A percentile compares a stretch with the other conserved stretches of the same genome.
These are phyloP conservation scores for Drosophila imparisetae DNA, from an alignment of 2,888 invertebrate genomes.

Conservation along the genomic window DNA sequence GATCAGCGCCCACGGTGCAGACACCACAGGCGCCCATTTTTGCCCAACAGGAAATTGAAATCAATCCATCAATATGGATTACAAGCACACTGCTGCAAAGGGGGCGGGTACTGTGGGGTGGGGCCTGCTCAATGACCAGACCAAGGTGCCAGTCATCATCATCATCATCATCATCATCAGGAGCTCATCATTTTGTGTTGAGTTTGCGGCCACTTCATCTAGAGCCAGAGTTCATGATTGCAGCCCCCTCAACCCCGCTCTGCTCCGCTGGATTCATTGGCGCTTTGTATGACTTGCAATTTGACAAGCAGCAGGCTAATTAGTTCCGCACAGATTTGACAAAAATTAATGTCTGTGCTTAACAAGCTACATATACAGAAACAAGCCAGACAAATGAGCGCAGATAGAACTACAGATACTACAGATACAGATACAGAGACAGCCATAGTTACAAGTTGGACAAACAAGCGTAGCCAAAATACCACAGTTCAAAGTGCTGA, in stretches of 20 bases:
- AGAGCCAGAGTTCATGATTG: constrained; percentile 5
- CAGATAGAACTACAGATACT: constrained; percentile 2
- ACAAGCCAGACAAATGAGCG: constrained; percentile 9
- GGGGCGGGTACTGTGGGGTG: background rate
- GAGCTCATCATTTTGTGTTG: constrained; percentile 49
- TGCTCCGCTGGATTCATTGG: background rate
- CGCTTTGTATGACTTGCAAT: constrained; percentile 76
- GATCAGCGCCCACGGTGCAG: constrained; percentile 33
- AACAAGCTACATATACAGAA: constrained; percentile 35
- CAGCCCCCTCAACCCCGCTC: constrained; percentile 1
- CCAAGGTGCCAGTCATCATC: constrained; percentile 73
- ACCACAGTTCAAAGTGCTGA: constrained; percentile 45
- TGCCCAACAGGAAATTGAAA: constrained; percentile 84
- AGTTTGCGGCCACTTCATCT: constrained; percentile 50
- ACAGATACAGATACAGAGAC: background rate
- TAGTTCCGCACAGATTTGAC: constrained; percentile 80
- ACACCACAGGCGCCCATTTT: constrained; percentile 17
- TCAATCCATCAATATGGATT: constrained; percentile 85
- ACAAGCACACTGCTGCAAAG: constrained; percentile 58
- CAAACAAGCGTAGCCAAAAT: constrained; percentile 43
- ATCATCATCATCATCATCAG: constrained; percentile 17
- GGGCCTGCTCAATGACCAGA: constrained; percentile 7
- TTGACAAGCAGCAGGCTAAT: constrained; percentile 79
- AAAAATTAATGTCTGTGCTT: constrained; percentile 73
- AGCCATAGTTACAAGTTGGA: constrained; percentile 23